Percentiles rank a stretch among this genome's conserved stretches.
Conservation (phyloP, 2,888 invertebrate genomes). For the Acanthococcus lagerstroemiae region DNA sequence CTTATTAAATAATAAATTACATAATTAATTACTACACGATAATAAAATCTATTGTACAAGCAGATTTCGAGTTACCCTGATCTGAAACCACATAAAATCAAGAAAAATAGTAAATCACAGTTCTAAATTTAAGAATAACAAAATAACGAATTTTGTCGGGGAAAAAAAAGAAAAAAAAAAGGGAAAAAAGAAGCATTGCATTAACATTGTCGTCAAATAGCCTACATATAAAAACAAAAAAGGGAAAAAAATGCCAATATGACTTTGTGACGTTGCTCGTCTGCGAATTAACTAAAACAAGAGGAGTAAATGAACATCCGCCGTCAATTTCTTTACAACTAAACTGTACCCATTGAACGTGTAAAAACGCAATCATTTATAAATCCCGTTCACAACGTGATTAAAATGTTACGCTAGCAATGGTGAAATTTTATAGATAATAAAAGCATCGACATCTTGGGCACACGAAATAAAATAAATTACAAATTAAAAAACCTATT, state of each 20-base stretch:
- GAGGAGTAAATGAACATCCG: neutral
- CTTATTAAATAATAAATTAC: neutral
- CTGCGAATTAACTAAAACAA: neutral
- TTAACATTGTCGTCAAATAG: neutral
- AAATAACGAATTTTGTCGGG: neutral
- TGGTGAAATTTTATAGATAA: no score
- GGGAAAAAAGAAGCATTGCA: neutral
- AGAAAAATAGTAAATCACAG: constrained; percentile 22
- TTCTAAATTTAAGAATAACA: constrained; percentile 23
- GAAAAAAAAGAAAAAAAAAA: neutral
- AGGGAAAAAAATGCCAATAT: neutral
- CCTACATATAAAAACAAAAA: neutral
- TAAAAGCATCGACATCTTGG: no score
- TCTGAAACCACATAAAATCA: constrained; percentile 15
- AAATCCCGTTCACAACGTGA: no score
- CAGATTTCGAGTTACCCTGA: constrained; percentile 16
- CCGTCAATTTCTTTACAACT: no score
- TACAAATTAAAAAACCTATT: no score
- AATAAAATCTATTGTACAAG: neutral
- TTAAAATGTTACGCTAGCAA: no score
- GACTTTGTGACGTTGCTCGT: neutral
- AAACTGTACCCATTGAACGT: no score
- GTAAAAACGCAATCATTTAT: no score
- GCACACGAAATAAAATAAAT: no score
- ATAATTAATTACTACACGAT: neutral